Evolutionary conservation across 2,888 invertebrate species (phyloP).

Genomic region (Horisme vitalbata): DNA sequence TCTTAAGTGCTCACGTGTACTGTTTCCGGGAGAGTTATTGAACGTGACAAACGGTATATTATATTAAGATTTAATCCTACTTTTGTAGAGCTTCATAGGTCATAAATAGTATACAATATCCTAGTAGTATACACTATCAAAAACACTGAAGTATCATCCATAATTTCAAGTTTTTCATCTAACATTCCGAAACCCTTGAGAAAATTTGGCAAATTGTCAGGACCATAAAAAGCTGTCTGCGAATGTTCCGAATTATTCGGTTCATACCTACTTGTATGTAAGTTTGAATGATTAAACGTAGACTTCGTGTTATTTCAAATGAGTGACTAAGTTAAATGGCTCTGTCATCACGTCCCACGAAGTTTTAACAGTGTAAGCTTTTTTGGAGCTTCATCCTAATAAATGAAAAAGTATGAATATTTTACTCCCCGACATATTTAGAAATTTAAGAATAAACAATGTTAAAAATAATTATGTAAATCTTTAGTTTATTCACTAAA

Average conservation of each 20-base stretch:
- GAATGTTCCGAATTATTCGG: conserved; percentile 11
- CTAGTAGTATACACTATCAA: no score
- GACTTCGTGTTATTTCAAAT: background rate
- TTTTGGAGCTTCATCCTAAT: background rate
- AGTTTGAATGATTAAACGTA: conserved; percentile 14
- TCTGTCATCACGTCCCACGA: conserved; percentile 8
- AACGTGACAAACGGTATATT: background rate
- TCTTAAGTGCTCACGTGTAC: conserved; percentile 3
- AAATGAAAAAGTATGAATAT: no score
- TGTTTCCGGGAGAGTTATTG: background rate
- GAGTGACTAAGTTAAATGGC: conserved; percentile 5
- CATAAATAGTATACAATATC: no score
- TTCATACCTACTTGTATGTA: conserved; percentile 13
- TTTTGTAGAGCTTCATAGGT: background rate
- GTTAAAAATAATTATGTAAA: no score
- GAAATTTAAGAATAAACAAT: no score
- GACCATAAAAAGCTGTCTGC: conserved; percentile 25
- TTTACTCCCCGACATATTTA: no score
- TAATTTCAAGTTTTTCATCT: conserved; percentile 5
- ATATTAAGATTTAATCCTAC: background rate
- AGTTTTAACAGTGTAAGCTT: background rate
- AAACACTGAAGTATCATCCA: no score
- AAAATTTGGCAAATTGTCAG: conserved; percentile 22
- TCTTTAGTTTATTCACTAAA: no score
- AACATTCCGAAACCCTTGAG: conserved; percentile 1